Percentiles rank a stretch among this genome's conserved stretches.
Conservation (phyloP, 2,888 invertebrate species). For the Atethmia centrago region DNA sequence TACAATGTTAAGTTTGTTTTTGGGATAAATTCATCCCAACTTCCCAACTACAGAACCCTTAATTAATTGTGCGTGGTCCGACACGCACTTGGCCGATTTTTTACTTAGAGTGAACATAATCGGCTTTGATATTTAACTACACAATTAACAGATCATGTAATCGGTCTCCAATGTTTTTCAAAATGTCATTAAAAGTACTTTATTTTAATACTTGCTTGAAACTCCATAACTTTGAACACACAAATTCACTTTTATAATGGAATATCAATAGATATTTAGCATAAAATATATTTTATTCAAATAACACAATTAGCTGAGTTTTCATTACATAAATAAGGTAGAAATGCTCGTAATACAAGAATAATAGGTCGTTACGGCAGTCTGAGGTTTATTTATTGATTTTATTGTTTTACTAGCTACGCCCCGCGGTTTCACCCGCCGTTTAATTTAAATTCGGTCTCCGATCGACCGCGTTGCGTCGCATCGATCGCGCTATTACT, state of each 20-base stretch:
- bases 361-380: constrained; percentile 44
- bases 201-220: background rate
- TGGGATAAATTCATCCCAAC: no score
- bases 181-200: background rate
- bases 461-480: no score
- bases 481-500: no score
- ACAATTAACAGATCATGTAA: background rate
- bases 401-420: constrained; percentile 19
- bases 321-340: constrained; percentile 47
- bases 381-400: constrained; percentile 18
- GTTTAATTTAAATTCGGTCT: no score
- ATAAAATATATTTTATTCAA: constrained; percentile 46
- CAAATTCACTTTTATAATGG: constrained; percentile 17
- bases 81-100: no score
- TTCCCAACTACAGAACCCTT: no score
- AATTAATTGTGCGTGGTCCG: no score
- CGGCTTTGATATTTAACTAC: no score
- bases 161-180: background rate
- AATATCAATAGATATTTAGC: constrained; percentile 31
- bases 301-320: constrained; percentile 39
- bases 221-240: background rate
- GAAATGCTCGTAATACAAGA: constrained; percentile 35
- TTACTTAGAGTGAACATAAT: no score
- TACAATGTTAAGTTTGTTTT: no score
- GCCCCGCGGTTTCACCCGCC: no score